Conservation (phyloP, 64 coral and sea anemone genomes). For the Montipora foliosa region DNA sequence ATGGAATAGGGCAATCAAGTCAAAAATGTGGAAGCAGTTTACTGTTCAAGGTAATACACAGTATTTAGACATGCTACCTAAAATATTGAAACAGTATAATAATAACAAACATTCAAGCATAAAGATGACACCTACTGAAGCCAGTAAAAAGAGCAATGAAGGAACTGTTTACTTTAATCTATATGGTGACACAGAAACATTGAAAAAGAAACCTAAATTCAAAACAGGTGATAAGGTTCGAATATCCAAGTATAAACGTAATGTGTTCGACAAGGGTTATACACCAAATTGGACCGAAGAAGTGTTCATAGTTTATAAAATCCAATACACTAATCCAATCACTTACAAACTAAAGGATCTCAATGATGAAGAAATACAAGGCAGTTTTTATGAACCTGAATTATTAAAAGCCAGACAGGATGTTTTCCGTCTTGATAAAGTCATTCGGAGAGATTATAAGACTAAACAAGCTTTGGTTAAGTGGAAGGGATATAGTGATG, state of each 20-base stretch:
- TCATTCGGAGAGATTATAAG: slow-evolving; percentile 47
- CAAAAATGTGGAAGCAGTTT: slow-evolving; percentile 63
- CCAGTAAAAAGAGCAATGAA: slow-evolving; percentile 39
- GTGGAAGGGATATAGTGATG: too few relatives aligned
- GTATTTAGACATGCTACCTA: neutral
- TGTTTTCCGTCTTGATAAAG: slow-evolving; percentile 20
- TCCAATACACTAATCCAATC: neutral
- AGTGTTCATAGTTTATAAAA: slow-evolving; percentile 31
- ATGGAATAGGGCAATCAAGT: slow-evolving; percentile 56
- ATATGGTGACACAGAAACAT: too few relatives aligned
- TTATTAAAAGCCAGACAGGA: too few relatives aligned
- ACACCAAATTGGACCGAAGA: slow-evolving; percentile 60
- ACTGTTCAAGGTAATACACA: slow-evolving; percentile 27
- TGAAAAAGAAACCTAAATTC: too few relatives aligned
- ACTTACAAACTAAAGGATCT: too few relatives aligned
- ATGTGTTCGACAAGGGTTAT: neutral
- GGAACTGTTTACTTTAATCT: slow-evolving; percentile 57
- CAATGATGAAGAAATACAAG: too few relatives aligned
- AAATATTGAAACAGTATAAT: slow-evolving; percentile 39
- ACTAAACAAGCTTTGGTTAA: slow-evolving; percentile 42
- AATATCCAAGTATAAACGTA: too few relatives aligned
- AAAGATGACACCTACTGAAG: slow-evolving; percentile 51
- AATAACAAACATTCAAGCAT: slow-evolving; percentile 23
- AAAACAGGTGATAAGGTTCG: too few relatives aligned
- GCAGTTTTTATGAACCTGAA: too few relatives aligned